These are phyloP conservation scores for Coreoperca whiteheadi DNA, from an alignment of 2,113 vertebrate genomes.

Conservation along the genomic window DNA sequence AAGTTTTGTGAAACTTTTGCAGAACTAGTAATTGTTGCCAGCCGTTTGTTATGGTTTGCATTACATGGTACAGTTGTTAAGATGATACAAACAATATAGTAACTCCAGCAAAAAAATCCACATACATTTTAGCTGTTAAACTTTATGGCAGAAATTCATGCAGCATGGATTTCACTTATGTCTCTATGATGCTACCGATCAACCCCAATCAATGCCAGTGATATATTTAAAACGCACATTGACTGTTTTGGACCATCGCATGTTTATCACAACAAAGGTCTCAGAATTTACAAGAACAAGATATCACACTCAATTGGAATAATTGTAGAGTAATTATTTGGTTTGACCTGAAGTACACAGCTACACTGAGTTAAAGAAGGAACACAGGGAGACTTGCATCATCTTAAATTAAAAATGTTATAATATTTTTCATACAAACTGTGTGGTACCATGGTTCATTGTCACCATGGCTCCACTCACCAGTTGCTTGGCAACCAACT, in stretches of 20 bases:
- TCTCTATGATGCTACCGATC: not conserved
- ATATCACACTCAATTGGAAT: not conserved
- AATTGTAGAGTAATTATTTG: constrained; percentile 1
- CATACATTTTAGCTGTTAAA: not conserved
- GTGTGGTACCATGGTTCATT: constrained; percentile 62
- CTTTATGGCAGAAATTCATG: not conserved
- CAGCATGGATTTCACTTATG: not conserved
- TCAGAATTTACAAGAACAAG: constrained; percentile 20
- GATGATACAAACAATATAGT: not conserved
- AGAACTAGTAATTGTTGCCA: not conserved
- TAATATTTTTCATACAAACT: constrained; percentile 64
- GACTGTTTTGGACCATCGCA: not conserved
- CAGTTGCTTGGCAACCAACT: constrained; percentile 85
- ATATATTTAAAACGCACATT: not conserved
- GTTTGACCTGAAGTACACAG: constrained; percentile 3
- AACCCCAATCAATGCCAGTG: not conserved
- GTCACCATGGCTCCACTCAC: constrained; percentile 79
- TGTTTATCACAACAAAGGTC: constrained; percentile 13
- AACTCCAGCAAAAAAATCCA: not conserved
- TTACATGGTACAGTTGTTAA: not conserved
- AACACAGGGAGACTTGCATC: constrained; percentile 35
- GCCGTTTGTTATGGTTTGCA: not conserved
- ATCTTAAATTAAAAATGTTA: constrained; percentile 55
- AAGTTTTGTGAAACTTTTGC: not conserved
- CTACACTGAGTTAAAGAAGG: constrained; percentile 2